Evolutionary conservation across 2,797 vertebrate species (phyloP), one percentile per base, ranked within the genome.

Genomic region (Hipposideros larvatus): DNA sequence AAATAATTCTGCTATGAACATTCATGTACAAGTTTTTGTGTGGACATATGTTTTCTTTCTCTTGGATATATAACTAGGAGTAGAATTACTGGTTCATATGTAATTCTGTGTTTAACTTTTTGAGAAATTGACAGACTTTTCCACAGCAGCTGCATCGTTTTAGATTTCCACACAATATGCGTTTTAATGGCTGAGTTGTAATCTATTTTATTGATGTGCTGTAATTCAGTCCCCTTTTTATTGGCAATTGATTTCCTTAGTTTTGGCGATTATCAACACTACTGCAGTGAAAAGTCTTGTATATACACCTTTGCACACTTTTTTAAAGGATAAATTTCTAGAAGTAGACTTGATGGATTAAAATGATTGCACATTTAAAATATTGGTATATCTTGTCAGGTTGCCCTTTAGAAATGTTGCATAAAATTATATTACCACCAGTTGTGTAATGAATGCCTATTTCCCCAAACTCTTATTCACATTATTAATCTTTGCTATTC

Each of bases 311-410:
- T 96, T 61, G 51, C 41, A 73, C 31, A 65, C 24, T 57, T 34
- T 59, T 92, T 75, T 61, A 88, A 94, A 91, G 43, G 18, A 68
- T 82, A 66, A 41, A 59, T 93, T 95, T 93, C 73, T 94, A 85
- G 53, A 93, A 55, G 55, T 91, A 46, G 13, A 86, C 15, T 97
- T 95, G 46, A 34, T 94, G 46, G 31, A 63, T 78, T 55, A 78
- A 82, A 94, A 74, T 87, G 66, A 87, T 59, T 86, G 21, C 37
- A 82, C 18, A 28, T 93, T 86, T 79, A 90, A 74, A 89, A 86
- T 92, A 55, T 93, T 89, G 48, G 46, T 78, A 24, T 22, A 77
- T 79, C 4, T 80, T 91, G 18, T 78, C 18, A 73, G 31, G 31
- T 96, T 93, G 28, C 21, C 41, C 34, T 86, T 94, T 84, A 95